These are phyloP conservation scores for Drosophila neonasuta DNA, from an alignment of 2,888 invertebrate genomes.

Conservation along the genomic window DNA sequence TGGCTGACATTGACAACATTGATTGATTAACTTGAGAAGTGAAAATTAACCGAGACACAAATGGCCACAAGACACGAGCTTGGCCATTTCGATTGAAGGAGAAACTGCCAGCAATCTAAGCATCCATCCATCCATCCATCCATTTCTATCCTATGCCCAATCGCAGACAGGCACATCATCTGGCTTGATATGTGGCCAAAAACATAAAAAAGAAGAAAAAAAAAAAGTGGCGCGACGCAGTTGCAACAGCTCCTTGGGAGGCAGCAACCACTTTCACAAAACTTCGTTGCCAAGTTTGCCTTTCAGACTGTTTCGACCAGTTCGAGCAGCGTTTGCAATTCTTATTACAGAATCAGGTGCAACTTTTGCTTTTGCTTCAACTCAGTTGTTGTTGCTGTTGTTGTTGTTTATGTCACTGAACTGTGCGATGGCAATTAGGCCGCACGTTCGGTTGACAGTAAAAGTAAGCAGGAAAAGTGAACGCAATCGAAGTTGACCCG, in stretches of 20 bases:
- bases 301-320: constrained; percentile 3
- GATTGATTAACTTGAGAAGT: constrained; percentile 37
- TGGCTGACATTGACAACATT: constrained; percentile 18
- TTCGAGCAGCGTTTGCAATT: constrained; percentile 49
- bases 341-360: constrained; percentile 78
- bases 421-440: constrained; percentile 58
- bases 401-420: constrained; percentile 63
- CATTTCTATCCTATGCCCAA: constrained; percentile 43
- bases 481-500: constrained; percentile 67
- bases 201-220: too few relatives aligned
- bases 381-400: constrained; percentile 1
- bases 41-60: constrained; percentile 41
- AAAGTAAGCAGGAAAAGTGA: constrained; percentile 73
- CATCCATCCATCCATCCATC: constrained; percentile 25
- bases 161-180: constrained; percentile 51
- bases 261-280: constrained; percentile 74
- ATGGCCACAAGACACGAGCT: constrained; percentile 37
- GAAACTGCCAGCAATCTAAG: constrained; percentile 44
- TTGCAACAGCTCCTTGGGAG: constrained; percentile 65
- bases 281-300: constrained; percentile 30
- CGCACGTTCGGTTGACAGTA: constrained; percentile 72
- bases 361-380: constrained; percentile 68
- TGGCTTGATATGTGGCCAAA: constrained; percentile 50
- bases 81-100: constrained; percentile 39
- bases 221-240: constrained; percentile 25